phyloP scores from a whole-genome alignment of 2,888 invertebrate genomes.

The Omphaloscelis lunosa region DNA sequence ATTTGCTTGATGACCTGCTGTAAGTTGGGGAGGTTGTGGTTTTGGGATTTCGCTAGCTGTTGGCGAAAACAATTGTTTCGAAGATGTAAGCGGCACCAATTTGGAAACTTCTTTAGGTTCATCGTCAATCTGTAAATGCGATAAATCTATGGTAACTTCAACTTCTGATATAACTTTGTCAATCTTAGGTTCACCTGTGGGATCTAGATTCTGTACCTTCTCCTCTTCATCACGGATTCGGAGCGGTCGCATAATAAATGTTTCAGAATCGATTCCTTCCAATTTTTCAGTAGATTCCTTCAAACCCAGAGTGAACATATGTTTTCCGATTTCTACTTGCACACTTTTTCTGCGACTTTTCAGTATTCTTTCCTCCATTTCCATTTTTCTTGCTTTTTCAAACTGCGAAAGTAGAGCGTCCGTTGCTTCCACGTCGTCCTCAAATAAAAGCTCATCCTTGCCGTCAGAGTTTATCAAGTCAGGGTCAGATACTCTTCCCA shows the following conservation, averaged over 20 bases:
- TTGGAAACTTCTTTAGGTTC: background rate
- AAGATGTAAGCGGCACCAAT: slow-evolving; percentile 16
- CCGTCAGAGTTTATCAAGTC: slow-evolving; percentile 39
- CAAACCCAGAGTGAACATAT: slow-evolving; percentile 60
- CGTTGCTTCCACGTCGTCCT: slow-evolving; percentile 69
- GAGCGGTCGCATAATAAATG: slow-evolving; percentile 26
- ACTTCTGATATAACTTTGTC: slow-evolving; percentile 9
- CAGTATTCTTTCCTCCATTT: slow-evolving; percentile 25
- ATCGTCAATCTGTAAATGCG: slow-evolving; percentile 26
- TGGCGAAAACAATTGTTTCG: slow-evolving; percentile 6
- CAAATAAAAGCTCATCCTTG: slow-evolving; percentile 62
- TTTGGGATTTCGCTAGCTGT: background rate
- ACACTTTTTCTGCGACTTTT: slow-evolving; percentile 11
- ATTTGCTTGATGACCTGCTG: background rate
- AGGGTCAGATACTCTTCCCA: slow-evolving; percentile 52
- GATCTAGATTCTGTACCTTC: background rate
- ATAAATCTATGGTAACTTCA: slow-evolving; percentile 11
- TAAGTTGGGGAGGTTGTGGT: background rate
- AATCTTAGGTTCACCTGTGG: background rate
- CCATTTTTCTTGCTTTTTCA: slow-evolving; percentile 54
- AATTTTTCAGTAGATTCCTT: slow-evolving; percentile 28
- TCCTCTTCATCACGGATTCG: slow-evolving; percentile 54
- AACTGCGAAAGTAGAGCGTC: slow-evolving; percentile 62
- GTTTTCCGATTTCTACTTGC: slow-evolving; percentile 55
- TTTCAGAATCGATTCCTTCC: slow-evolving; percentile 16